These are phyloP conservation scores for Thyatira batis DNA, from an alignment of 2,888 invertebrate species.

Conservation along the genomic window DNA sequence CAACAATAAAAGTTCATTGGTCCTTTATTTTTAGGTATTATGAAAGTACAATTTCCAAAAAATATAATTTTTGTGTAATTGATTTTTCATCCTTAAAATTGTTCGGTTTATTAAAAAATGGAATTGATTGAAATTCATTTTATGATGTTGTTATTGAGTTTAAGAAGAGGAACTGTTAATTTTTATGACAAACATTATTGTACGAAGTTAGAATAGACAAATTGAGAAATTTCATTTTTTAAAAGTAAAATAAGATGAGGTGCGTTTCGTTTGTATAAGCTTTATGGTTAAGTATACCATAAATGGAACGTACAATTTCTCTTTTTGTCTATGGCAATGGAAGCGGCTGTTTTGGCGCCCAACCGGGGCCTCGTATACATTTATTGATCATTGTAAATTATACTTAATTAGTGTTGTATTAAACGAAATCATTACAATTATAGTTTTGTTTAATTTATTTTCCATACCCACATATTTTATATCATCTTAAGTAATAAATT, in stretches of 20 bases:
- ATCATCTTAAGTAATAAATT: too few species aligned
- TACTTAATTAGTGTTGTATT: slow-evolving; percentile 82
- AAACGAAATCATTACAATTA: slow-evolving; percentile 81
- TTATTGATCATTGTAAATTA: slow-evolving; percentile 78
- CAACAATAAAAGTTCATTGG: neutral
- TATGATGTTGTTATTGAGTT: slow-evolving; percentile 29
- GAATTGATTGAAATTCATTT: slow-evolving; percentile 1
- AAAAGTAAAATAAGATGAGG: neutral
- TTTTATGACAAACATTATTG: slow-evolving; percentile 4
- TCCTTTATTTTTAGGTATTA: neutral
- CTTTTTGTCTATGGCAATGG: slow-evolving; percentile 11
- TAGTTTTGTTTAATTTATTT: slow-evolving; percentile 28
- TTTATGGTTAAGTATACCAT: neutral
- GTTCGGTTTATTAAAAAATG: slow-evolving; percentile 10
- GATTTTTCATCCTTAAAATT: slow-evolving; percentile 8
- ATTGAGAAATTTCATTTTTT: slow-evolving; percentile 19
- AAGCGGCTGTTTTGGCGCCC: slow-evolving; percentile 38
- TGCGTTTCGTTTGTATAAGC: neutral
- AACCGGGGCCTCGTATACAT: slow-evolving; percentile 41
- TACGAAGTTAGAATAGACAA: slow-evolving; percentile 1
- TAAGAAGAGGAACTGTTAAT: slow-evolving; percentile 13
- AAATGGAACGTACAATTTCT: slow-evolving; percentile 12
- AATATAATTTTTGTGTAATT: neutral
- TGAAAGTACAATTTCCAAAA: neutral
- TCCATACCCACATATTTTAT: neutral